A percentile compares a stretch with the other conserved stretches of the same genome.
Conservation (phyloP, 1,140 invertebrate species). For the Drosophila elegans region DNA sequence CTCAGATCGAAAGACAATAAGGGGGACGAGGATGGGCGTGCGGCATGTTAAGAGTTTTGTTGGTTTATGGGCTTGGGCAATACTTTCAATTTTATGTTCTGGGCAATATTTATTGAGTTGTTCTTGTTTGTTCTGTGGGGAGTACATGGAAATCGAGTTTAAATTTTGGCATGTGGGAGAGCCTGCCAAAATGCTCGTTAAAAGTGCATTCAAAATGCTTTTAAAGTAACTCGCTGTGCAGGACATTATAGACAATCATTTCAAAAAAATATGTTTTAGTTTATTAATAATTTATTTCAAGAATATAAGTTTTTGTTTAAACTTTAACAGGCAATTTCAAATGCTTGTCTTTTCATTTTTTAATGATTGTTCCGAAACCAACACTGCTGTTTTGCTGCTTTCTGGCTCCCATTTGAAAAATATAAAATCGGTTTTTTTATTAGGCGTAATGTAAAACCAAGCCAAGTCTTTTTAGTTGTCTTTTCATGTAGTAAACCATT, state of each 20-base stretch:
- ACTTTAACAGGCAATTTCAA: no score
- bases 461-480: no score
- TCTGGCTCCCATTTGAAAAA: no score
- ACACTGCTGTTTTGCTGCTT: no score
- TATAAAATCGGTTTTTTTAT: no score
- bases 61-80: constrained; percentile 27
- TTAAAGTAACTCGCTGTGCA: constrained; percentile 24
- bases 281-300: no score
- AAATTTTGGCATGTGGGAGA: background rate
- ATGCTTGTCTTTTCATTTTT: no score
- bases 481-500: no score
- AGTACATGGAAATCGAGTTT: constrained; percentile 17
- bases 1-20: constrained; percentile 14
- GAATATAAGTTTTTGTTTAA: no score
- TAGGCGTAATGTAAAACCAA: no score
- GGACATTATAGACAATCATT: background rate
- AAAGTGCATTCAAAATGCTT: constrained; percentile 56
- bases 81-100: constrained; percentile 68
- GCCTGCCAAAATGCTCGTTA: constrained; percentile 14
- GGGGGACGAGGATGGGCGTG: background rate
- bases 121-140: constrained; percentile 19
- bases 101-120: constrained; percentile 59
- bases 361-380: no score
- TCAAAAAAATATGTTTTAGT: no score
- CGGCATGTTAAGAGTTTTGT: constrained; percentile 20